These are phyloP conservation scores for Crocuta crocuta DNA, from an alignment of 2,113 vertebrate genomes.

Conservation along the genomic window DNA sequence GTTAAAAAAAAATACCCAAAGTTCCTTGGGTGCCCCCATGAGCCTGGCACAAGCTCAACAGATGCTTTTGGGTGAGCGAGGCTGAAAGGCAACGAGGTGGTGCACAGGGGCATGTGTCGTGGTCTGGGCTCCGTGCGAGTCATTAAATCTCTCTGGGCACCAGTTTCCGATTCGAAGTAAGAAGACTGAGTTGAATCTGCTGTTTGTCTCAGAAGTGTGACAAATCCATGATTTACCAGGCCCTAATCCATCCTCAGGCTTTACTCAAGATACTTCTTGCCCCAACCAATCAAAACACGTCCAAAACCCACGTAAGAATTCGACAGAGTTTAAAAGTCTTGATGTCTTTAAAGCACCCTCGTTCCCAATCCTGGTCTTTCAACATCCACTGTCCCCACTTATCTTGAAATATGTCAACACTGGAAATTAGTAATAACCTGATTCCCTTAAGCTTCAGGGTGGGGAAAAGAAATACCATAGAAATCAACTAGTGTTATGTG, in stretches of 20 bases:
- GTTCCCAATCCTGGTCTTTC: conserved; percentile 24
- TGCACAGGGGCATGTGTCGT: background rate
- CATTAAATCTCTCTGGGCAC: background rate
- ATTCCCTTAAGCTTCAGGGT: conserved; percentile 49
- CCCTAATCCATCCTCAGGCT: background rate
- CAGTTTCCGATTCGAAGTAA: background rate
- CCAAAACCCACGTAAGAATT: background rate
- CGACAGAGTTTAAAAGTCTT: background rate
- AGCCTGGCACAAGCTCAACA: background rate
- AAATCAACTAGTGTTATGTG: background rate
- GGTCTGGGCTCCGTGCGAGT: background rate
- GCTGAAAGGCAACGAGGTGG: background rate
- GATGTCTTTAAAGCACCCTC: conserved; percentile 10
- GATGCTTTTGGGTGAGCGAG: background rate
- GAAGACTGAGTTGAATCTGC: background rate
- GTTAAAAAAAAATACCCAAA: background rate
- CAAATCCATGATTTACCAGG: background rate
- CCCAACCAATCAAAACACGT: conserved; percentile 6
- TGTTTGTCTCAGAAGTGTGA: background rate
- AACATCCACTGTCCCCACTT: conserved; percentile 1
- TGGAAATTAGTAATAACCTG: conserved; percentile 61
- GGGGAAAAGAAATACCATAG: conserved; percentile 3
- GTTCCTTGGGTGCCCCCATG: background rate
- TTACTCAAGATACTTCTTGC: background rate
- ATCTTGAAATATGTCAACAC: conserved; percentile 48